phyloP scores from a whole-genome alignment of 1,140 invertebrate species.

The Drosophila tropicalis region DNA sequence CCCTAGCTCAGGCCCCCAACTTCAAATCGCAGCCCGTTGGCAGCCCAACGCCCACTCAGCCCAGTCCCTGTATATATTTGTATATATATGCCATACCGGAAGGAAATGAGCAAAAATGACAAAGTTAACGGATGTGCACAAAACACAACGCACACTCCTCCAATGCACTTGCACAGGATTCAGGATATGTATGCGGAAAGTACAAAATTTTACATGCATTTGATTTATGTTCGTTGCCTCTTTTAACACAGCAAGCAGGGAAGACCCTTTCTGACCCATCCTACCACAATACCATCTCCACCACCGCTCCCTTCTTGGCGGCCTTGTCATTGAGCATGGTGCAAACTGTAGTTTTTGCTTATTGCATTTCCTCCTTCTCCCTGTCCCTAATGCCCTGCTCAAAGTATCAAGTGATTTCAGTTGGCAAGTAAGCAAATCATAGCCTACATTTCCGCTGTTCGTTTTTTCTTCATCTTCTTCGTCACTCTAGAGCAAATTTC shows the following conservation, averaged over 20 bases:
- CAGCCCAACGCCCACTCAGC: not conserved
- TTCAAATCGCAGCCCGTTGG: not conserved
- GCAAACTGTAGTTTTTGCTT: conserved; percentile 6
- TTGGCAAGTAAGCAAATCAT: conserved; percentile 76
- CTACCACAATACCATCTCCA: conserved; percentile 8
- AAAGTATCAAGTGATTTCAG: conserved; percentile 37
- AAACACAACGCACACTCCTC: conserved; percentile 67
- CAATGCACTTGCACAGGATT: conserved; percentile 69
- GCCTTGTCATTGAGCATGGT: conserved; percentile 49
- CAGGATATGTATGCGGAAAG: conserved; percentile 80
- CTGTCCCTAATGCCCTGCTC: conserved; percentile 16
- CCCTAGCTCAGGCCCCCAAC: not conserved
- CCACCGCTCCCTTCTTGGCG: conserved; percentile 27
- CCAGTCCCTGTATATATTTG: not conserved
- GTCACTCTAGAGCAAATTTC: conserved; percentile 12
- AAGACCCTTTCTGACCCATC: conserved; percentile 1
- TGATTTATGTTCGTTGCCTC: conserved; percentile 69
- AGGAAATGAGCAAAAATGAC: conserved; percentile 82
- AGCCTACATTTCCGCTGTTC: conserved; percentile 79
- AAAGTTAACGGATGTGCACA: conserved; percentile 82
- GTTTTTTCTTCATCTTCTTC: conserved; percentile 48
- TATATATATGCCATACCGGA: conserved; percentile 52
- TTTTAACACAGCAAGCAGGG: conserved; percentile 24
- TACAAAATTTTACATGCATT: conserved; percentile 80
- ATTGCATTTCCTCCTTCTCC: not conserved